Conservation (phyloP, 2,113 vertebrate genomes). For the Microcebus lehilahytsara region DNA sequence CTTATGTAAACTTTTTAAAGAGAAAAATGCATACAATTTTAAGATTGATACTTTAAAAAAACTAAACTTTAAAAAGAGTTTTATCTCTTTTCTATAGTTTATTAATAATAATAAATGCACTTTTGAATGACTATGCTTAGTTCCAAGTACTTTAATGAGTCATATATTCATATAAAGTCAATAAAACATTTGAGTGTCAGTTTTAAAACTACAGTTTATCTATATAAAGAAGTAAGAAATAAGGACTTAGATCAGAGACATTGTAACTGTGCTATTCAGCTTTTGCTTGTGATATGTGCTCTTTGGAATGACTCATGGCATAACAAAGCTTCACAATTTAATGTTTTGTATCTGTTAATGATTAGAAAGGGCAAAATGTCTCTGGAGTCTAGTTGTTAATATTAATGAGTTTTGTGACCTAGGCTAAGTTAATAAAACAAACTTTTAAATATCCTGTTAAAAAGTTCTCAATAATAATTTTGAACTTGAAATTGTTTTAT, state of each 20-base stretch:
- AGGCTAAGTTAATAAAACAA: conserved; percentile 60
- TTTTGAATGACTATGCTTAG: conserved; percentile 12
- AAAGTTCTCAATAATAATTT: conserved; percentile 56
- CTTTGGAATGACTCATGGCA: conserved; percentile 41
- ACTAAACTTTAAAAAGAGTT: not conserved
- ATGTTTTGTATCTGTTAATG: conserved; percentile 56
- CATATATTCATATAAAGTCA: not conserved
- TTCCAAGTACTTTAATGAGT: conserved; percentile 36
- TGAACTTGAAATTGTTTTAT: conserved; percentile 19
- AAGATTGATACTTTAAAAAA: not conserved
- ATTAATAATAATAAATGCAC: conserved; percentile 20
- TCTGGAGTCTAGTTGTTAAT: conserved; percentile 21
- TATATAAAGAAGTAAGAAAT: not conserved
- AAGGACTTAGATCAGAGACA: conserved; percentile 28
- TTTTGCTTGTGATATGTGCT: conserved; percentile 10
- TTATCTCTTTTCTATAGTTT: not conserved
- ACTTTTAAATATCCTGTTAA: conserved; percentile 60
- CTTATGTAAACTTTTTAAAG: not conserved
- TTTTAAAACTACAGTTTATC: conserved; percentile 38
- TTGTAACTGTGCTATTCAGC: not conserved
- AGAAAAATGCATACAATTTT: conserved; percentile 9
- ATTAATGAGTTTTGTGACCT: conserved; percentile 67
- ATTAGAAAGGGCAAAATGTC: conserved; percentile 18
- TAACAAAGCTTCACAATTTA: conserved; percentile 47
- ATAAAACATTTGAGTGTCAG: conserved; percentile 10